Base-by-base conservation (phyloP, 2,888 invertebrate species). In the Dioctria linearis region DNA sequence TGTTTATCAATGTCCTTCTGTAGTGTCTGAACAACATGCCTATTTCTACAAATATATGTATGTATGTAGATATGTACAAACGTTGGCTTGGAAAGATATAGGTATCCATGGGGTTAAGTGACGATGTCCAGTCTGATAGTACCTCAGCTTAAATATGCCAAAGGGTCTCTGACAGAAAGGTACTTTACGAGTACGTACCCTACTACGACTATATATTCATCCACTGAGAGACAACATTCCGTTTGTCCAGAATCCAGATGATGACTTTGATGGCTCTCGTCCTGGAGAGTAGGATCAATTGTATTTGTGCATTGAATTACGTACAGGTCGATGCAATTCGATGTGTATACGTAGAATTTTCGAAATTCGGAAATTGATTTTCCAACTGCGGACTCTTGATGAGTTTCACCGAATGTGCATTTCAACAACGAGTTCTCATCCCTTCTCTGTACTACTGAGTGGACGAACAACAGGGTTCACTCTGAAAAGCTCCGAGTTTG, bases 271-370 rank as follows among this genome's bases (percentile, higher is more conserved):
- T 76, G 63, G 76, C 63, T 49, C 76, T 76, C 63, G 76, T 76
- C 37, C 61, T 39, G 40, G 49, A 40, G 63, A 49, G 46, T 37
- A 51, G 76, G 76, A 76, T 76, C 76, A 76, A 76, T 76, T 76
- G 61, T 76, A 63, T 76, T 76, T 76, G 76, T 76, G 76, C 76
- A 76, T 76, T 63, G 76, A 76, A 76, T 76, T 76, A 76, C 76
- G 43, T 61, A 46, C 63, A 76, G 63, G 43, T 76, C 54, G 76
- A 49, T 76, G 63, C 76, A 76, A 63, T 49, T 63, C 63, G 39
- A 43, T 76, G 63, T 76, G 43, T 66, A 6, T 73, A 63, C 46
- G 76, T 63, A 63, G 49, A 63, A 76, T n/a, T 76, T 76, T 76
- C 51, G 51, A 76, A 49, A 63, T 76, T 76, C 76, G 63, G 61